Base-by-base conservation (phyloP, 2,797 vertebrate genomes). In the Harpagifer antarcticus region DNA sequence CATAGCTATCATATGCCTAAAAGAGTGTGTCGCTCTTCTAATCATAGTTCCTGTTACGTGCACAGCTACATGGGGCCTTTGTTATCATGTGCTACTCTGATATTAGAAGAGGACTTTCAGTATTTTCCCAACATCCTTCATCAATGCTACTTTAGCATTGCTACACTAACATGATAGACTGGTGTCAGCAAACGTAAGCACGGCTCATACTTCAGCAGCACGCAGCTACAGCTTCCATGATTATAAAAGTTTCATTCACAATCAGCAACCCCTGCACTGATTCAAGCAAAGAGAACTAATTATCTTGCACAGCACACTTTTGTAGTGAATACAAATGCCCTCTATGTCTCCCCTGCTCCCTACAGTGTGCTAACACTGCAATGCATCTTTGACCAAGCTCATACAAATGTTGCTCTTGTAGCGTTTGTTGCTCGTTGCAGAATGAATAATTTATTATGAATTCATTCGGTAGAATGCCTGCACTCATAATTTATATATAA, bases 221-320 rank as follows among this genome's bases (percentile, higher is more conserved):
- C 42, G 20, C 27, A 19, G 43, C 45, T 31, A 16, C 14, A 54
- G 68, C 66, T 79, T 63, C 20, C 43, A 73, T 55, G 11, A 73
- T 52, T 70, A 64, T 58, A 73, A 74, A 71, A 42, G 45, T 54
- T 55, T 33, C 9, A 48, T 66, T 71, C 31, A 63, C 19, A 37
- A 55, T 68, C 64, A 76, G 48, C 56, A 44, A 70, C 68, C 19
- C 27, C 48, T 74, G 47, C 15, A 45, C 45, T 53, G 56, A 77
- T 73, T 74, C 61, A 80, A 78, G 57, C 48, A 74, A 69, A 54
- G 52, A 59, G 67, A 81, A 66, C 74, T 56, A 74, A 77, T 75
- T 61, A 68, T 61, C 49, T 72, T 48, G 33, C 53, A 61, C 19
- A 53, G 63, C 64, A 59, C 44, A 67, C 48, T 68, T 84, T 72